phyloP scores from a whole-genome alignment of 2,113 vertebrate genomes.

The Gnathonemus echidnorhynchus region DNA sequence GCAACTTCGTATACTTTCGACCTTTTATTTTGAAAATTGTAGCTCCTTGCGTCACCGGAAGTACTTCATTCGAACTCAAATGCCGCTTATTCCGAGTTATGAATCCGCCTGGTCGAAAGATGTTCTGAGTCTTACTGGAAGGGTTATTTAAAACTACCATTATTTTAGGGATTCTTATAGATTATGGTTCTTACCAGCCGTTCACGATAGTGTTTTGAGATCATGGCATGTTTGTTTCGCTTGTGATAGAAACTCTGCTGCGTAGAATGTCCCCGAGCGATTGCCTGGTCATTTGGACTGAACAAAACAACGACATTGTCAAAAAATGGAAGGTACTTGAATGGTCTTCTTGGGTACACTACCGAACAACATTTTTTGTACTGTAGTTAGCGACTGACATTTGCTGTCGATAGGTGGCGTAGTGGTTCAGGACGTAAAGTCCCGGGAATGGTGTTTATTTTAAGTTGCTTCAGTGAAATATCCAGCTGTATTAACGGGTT shows the following conservation, averaged over 20 bases:
- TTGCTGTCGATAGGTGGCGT: neutral
- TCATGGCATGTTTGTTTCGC: neutral
- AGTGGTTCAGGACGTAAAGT: neutral
- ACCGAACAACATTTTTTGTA: neutral
- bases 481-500: neutral
- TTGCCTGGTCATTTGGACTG: conserved; percentile 46
- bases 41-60: neutral
- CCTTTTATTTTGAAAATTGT: conserved; percentile 12
- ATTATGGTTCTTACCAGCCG: neutral
- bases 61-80: neutral
- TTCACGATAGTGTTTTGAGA: neutral
- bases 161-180: neutral
- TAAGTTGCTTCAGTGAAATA: neutral
- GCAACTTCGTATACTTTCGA: neutral
- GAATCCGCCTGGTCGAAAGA: neutral
- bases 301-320: conserved; percentile 56
- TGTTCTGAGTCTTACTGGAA: neutral
- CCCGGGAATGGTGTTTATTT: neutral
- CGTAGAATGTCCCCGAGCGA: conserved; percentile 12
- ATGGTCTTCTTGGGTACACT: neutral
- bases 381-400: neutral
- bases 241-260: neutral
- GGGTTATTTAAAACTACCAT: neutral
- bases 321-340: conserved; percentile 51
- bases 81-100: neutral